Evolutionary conservation across 1,140 invertebrate species (phyloP), one percentile per base, ranked within the genome.

Genomic region (Papilio polyxenes): DNA sequence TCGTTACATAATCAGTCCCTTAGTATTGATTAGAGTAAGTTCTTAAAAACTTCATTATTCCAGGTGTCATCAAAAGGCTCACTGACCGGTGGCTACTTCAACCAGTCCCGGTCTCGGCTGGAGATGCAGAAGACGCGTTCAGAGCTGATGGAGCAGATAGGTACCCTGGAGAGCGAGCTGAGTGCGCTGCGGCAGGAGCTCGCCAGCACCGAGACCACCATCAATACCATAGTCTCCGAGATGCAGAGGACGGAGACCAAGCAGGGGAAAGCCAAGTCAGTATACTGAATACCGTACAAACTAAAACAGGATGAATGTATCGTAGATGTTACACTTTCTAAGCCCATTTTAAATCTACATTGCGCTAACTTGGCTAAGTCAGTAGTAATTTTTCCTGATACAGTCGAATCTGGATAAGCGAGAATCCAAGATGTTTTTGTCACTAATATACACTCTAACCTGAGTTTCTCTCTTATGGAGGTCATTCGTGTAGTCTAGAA

Each of bases 171-270:
- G 90, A 95, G 95, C 76, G 97, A 99, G 90, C 95, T 99, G 56
- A 94, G 95, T 75, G 96, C 96, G 3, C 95, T 99, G 77, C 96
- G 98, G 84, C 96, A 97, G 56, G 98, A 99, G 85, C 95, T 99
- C 0, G 96, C 97, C 88, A 96, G 97, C 89, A 98, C 97, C 53
- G 98, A 99, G 95, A 95, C 96, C 13, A 97, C 97, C 84, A 99
- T 99, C 83, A 99, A 99, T 92, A 96, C 97, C 78, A 97, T 99
- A 80, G 98, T 99, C 0, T 98, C 98, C 13, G 98, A 99, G 89
- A 99, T 99, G 98, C 98, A 99, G 88, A 97, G 98, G 85, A 99
- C 98, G 8, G 99, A 99, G 94, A 99, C 98, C 0, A 99, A 99
- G 91, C 99, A 99, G 92, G 98, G 98, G 89, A 93, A 93, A 77